Percentiles rank a stretch among this genome's conserved stretches.
Conservation (phyloP, 2,888 invertebrate genomes). For the Galerucella pusilla region DNA sequence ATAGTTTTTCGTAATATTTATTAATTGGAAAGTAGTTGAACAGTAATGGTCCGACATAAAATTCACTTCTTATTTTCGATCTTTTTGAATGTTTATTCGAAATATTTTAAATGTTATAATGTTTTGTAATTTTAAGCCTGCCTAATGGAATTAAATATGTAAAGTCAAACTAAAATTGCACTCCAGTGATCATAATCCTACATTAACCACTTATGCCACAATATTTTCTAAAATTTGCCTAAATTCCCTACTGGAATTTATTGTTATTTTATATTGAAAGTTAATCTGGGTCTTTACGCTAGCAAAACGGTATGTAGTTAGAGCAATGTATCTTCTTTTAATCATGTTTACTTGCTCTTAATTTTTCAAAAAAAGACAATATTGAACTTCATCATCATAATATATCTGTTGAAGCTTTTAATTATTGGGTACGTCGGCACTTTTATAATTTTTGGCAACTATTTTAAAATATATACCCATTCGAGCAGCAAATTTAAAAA, state of each 20-base stretch:
- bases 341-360: too few species aligned
- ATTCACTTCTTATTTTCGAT: conserved; percentile 35
- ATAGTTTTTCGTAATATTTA: conserved; percentile 57
- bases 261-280: not conserved
- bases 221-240: not conserved
- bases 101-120: conserved; percentile 43
- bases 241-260: not conserved
- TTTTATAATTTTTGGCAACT: not conserved
- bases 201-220: not conserved
- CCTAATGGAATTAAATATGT: not conserved
- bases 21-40: conserved; percentile 55
- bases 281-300: too few species aligned
- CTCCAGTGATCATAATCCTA: too few species aligned
- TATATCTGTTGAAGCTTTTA: too few species aligned
- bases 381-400: too few species aligned
- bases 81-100: conserved; percentile 32
- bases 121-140: conserved; percentile 47
- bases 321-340: too few species aligned
- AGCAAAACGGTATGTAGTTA: too few species aligned
- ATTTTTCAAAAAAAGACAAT: too few species aligned
- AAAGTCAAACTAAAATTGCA: too few species aligned
- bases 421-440: not conserved
- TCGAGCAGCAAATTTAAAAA: not conserved
- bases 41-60: conserved; percentile 58
- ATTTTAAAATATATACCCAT: not conserved